These are phyloP conservation scores for Euzophera pinguis DNA, from an alignment of 2,888 invertebrate species.

Conservation along the genomic window DNA sequence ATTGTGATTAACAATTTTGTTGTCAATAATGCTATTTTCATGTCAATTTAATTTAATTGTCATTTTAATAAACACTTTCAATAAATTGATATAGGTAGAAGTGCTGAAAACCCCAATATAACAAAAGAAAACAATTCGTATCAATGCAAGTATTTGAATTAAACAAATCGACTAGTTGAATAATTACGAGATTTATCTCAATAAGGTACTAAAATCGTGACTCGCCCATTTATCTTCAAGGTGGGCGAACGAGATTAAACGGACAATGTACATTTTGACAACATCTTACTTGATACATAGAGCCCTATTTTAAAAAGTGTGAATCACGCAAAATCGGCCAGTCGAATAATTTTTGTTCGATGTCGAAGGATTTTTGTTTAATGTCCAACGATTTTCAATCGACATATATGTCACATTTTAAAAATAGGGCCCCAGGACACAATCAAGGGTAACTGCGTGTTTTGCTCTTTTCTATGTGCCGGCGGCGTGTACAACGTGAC, in stretches of 20 bases:
- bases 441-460: conserved; percentile 50
- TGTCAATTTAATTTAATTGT: too few relatives aligned
- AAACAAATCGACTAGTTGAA: conserved; percentile 38
- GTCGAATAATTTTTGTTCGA: too few relatives aligned
- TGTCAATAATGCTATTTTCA: too few relatives aligned
- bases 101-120: not conserved
- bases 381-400: too few relatives aligned
- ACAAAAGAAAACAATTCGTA: conserved; percentile 19
- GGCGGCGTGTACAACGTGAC: conserved; percentile 51
- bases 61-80: too few relatives aligned
- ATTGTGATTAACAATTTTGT: too few relatives aligned
- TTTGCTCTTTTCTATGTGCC: conserved; percentile 33
- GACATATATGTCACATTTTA: too few relatives aligned
- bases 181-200: conserved; percentile 47
- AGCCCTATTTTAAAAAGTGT: too few relatives aligned
- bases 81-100: too few relatives aligned
- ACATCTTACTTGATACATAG: conserved; percentile 32
- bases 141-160: not conserved
- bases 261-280: conserved; percentile 50
- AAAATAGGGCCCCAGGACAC: too few relatives aligned
- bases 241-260: conserved; percentile 44
- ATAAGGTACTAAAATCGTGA: conserved; percentile 55
- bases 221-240: conserved; percentile 54
- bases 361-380: too few relatives aligned
- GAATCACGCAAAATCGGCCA: too few relatives aligned